Evolutionary conservation across 1,140 invertebrate species (phyloP), one percentile per base, ranked within the genome.

Genomic region (Episyrphus balteatus): DNA sequence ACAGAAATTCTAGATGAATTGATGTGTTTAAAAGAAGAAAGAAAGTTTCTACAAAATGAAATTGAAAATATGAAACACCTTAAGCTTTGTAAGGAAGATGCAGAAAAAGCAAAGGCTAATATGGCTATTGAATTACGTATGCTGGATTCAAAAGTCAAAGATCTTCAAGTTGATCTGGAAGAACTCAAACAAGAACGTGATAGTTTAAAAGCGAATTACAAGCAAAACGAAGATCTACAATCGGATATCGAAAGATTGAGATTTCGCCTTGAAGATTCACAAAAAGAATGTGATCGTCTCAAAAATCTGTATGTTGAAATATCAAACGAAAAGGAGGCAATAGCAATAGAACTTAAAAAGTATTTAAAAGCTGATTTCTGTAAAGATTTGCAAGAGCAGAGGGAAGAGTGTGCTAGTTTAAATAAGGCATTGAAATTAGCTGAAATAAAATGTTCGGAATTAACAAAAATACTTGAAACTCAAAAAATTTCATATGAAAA

Each of bases 291-390:
- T 36, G 54, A 66, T 18, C 58, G 63, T 0, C n/a, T 66, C 0
- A 66, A 66, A 38, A 58, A 56, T 21, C 46, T 64, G 3, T 66
- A 66, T 30, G 44, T 64, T n/a, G 59, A 62, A 7, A 62, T 66
- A 14, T 53, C 56, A 40, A 61, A 55, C 12, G 58, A 61, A 7
- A 66, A 66, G 41, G 63, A 66, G 14, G 46, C 52, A 2, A 44
- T 66, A 10, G 46, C 43, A n/a, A 62, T 58, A 40, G 50, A 66
- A 37, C 37, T 66, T 11, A 53, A 45, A 12, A 64, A 66, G 14
- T n/a, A 62, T 7, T 49, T 44, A 13, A 47, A 56, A 13, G 42
- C 42, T 3, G 63, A 66, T 40, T 51, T 36, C 21, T 14, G 51
- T 0, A 66, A 55, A 45, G 61, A 66, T n/a, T 18, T 66, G 17